Conservation (phyloP, 2,797 vertebrate genomes). For the Poeciliopsis turneri region DNA sequence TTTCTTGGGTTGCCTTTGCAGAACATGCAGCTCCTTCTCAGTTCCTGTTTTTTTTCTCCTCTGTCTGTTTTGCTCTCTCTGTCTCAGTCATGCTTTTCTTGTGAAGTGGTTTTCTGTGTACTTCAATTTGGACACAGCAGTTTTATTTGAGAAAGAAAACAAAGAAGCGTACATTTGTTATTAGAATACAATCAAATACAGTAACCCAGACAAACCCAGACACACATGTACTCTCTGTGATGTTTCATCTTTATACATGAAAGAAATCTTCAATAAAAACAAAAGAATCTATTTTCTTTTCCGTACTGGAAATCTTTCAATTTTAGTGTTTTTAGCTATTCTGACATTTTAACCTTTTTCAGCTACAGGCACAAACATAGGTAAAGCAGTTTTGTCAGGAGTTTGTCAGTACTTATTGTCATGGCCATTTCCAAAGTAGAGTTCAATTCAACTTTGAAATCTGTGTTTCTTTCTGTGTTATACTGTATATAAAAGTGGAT, state of each 20-base stretch:
- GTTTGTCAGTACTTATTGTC: not conserved
- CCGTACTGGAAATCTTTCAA: not conserved
- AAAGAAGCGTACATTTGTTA: not conserved
- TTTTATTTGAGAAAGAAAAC: not conserved
- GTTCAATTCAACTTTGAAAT: not conserved
- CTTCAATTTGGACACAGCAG: not conserved
- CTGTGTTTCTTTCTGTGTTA: not conserved
- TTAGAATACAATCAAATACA: not conserved
- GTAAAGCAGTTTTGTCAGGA: not conserved
- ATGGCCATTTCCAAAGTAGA: not conserved
- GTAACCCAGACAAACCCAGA: not conserved
- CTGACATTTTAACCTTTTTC: not conserved
- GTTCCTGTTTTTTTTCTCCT: not conserved
- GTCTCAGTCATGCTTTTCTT: not conserved
- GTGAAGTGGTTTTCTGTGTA: slow-evolving; percentile 2
- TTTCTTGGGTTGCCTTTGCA: slow-evolving; percentile 31
- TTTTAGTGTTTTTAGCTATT: not conserved
- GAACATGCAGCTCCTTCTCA: slow-evolving; percentile 3
- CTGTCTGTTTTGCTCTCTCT: not conserved
- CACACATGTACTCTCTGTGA: not conserved
- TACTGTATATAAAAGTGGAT: not conserved
- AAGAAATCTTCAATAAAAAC: not conserved
- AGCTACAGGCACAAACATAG: not conserved
- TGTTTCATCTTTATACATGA: slow-evolving; percentile 2
- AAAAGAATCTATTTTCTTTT: not conserved